phyloP scores from a whole-genome alignment of 2,888 invertebrate species.

The Drosophila prolongata region DNA sequence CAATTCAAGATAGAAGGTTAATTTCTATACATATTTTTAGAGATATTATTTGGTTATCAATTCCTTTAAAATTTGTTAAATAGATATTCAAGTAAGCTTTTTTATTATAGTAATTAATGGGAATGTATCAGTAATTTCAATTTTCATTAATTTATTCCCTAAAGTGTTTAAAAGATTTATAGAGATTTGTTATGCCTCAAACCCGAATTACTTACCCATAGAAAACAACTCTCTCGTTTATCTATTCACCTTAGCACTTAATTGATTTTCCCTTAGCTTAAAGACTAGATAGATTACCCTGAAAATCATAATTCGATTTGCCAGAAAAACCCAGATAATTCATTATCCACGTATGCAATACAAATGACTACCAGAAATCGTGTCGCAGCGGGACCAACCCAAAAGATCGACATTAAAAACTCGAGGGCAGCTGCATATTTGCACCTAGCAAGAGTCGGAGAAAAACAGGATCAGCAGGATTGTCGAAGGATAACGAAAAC shows the following conservation, averaged over 20 bases:
- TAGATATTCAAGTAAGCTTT: too few species aligned
- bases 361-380: slow-evolving; percentile 29
- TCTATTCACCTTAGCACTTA: not conserved
- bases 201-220: not conserved
- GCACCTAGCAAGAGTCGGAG: slow-evolving; percentile 45
- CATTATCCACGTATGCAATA: slow-evolving; percentile 35
- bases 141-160: not conserved
- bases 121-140: too few species aligned
- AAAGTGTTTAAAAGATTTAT: too few species aligned
- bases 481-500: slow-evolving; percentile 53
- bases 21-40: not conserved
- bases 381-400: slow-evolving; percentile 26
- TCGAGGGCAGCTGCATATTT: slow-evolving; percentile 66
- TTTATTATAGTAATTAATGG: too few species aligned
- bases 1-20: not conserved
- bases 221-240: not conserved
- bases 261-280: slow-evolving; percentile 10
- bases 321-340: slow-evolving; percentile 19
- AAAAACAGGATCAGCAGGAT: slow-evolving; percentile 54
- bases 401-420: slow-evolving; percentile 12
- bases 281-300: slow-evolving; percentile 13
- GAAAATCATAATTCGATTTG: slow-evolving; percentile 25
- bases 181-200: not conserved
- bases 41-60: not conserved
- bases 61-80: too few species aligned